Percentiles rank a stretch among this genome's conserved stretches.
phyloP scores from a whole-genome alignment of 2,888 invertebrate species.

The Agrotis exclamationis region DNA sequence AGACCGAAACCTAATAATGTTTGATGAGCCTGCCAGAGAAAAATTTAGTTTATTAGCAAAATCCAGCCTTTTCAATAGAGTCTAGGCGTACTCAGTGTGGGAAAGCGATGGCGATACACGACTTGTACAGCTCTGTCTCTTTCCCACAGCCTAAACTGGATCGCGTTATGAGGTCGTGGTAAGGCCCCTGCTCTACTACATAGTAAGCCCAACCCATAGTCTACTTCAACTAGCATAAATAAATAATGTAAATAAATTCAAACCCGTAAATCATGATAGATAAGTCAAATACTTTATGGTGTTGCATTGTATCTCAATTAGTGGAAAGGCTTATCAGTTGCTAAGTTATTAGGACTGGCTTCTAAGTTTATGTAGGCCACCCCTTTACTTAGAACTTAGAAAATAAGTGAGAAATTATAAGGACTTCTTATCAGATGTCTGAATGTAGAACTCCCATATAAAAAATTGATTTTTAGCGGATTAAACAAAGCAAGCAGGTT shows the following conservation, averaged over 20 bases:
- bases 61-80: no score
- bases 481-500: not conserved
- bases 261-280: slow-evolving; percentile 47
- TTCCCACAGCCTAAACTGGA: no score
- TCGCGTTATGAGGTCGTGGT: no score
- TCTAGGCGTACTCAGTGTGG: no score
- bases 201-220: slow-evolving; percentile 2
- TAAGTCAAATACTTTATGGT: slow-evolving; percentile 48
- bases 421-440: not conserved
- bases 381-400: slow-evolving; percentile 4
- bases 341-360: slow-evolving; percentile 36
- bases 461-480: not conserved
- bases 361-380: slow-evolving; percentile 17
- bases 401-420: slow-evolving; percentile 11
- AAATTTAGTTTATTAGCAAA: no score
- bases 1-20: no score
- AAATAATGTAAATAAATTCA: slow-evolving; percentile 22
- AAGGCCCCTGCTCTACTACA: not conserved
- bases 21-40: no score
- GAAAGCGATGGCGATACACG: no score
- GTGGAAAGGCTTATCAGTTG: slow-evolving; percentile 34
- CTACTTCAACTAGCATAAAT: slow-evolving; percentile 8
- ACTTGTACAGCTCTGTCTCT: no score
- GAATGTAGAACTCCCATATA: not conserved
- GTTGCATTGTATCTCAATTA: slow-evolving; percentile 55